These are phyloP conservation scores for Paramacrobiotus metropolitanus DNA, from an alignment of 1,140 invertebrate species.

Conservation along the genomic window DNA sequence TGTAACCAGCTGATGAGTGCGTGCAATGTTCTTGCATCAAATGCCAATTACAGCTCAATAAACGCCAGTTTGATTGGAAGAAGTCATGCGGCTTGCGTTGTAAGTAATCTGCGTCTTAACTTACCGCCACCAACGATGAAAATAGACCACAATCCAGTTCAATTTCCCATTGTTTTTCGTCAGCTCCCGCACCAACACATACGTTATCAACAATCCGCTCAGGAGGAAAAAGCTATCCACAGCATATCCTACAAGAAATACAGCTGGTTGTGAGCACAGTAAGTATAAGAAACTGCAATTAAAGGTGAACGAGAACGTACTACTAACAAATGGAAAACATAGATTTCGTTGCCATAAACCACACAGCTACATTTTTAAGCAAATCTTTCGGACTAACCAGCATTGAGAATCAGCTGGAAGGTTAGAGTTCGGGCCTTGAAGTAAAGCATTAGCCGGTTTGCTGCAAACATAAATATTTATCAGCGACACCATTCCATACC, in stretches of 20 bases:
- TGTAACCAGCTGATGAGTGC: too few species aligned
- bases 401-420: not conserved
- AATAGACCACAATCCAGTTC: conserved; percentile 15
- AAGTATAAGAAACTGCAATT: not conserved
- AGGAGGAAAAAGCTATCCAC: conserved; percentile 18
- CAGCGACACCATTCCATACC: too few species aligned
- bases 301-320: too few species aligned
- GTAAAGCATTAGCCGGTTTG: not conserved
- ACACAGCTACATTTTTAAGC: too few species aligned
- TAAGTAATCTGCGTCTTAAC: not conserved
- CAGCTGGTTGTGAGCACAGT: not conserved
- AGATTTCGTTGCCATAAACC: too few species aligned
- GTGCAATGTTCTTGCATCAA: too few species aligned
- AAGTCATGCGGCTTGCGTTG: too few species aligned
- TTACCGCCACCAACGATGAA: conserved; percentile 19
- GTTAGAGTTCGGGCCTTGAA: not conserved
- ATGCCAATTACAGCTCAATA: too few species aligned
- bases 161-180: conserved; percentile 5
- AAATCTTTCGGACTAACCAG: too few species aligned
- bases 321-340: too few species aligned
- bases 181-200: conserved; percentile 7
- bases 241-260: not conserved
- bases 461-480: not conserved
- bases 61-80: too few species aligned
- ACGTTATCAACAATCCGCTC: conserved; percentile 11